phyloP scores from a whole-genome alignment of 2,113 vertebrate species.

The Zapornia atra region DNA sequence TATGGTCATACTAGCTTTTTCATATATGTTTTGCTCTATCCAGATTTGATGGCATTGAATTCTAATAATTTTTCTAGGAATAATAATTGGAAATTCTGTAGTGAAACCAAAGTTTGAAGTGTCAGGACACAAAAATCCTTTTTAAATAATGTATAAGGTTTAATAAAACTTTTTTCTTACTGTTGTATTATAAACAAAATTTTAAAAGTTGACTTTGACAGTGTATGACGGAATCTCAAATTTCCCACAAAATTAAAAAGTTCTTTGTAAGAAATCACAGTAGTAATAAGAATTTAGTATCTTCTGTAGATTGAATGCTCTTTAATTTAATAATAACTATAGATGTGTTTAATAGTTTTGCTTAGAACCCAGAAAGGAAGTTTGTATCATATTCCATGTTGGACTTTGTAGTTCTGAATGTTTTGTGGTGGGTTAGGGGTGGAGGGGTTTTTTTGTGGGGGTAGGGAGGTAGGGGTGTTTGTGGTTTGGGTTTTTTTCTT shows the following conservation, averaged over 20 bases:
- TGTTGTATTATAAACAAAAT: not conserved
- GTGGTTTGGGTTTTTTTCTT: not conserved
- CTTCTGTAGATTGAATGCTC: not conserved
- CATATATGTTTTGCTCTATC: not conserved
- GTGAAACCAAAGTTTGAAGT: not conserved
- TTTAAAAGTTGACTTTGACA: not conserved
- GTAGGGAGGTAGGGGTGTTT: not conserved
- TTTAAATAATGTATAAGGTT: not conserved
- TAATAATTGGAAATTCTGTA: not conserved
- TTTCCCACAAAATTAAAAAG: not conserved
- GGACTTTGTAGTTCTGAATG: not conserved
- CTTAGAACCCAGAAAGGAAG: not conserved
- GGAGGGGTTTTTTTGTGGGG: not conserved
- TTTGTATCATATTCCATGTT: not conserved
- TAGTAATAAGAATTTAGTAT: not conserved
- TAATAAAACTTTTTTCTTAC: not conserved
- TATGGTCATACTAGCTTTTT: not conserved
- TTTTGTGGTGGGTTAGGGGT: not conserved
- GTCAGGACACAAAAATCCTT: not conserved
- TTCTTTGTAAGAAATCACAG: not conserved
- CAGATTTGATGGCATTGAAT: not conserved
- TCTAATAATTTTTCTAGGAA: not conserved
- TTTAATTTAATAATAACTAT: not conserved
- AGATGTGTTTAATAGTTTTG: not conserved
- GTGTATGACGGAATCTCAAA: not conserved